Evolutionary conservation across 1,140 invertebrate species (phyloP).

Genomic region (Caenorhabditis inopinata): DNA sequence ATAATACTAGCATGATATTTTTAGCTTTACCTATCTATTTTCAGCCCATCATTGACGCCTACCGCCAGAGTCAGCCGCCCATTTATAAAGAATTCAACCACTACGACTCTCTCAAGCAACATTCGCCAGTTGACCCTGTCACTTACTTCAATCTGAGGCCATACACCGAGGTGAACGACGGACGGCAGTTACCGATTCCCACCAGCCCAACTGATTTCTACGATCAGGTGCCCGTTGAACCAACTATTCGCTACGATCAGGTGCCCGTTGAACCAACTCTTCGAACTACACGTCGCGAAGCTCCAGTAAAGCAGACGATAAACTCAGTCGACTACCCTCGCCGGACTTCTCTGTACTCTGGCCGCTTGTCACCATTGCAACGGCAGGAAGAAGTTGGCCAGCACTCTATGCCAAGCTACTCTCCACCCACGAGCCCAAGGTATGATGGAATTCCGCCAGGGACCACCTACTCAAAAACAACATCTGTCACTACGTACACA

Average conservation of each 20-base stretch:
- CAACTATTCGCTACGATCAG: not conserved
- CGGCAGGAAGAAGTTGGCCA: not conserved
- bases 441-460: not conserved
- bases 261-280: not conserved
- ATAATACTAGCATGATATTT: too few relatives aligned
- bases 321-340: not conserved
- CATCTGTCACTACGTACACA: not conserved
- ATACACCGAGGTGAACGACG: not conserved
- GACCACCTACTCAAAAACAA: not conserved
- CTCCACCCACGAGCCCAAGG: conserved; percentile 18
- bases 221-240: not conserved
- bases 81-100: not conserved
- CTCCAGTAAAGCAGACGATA: not conserved
- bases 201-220: not conserved
- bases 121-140: not conserved
- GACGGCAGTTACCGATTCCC: not conserved
- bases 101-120: conserved; percentile 6
- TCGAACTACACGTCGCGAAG: not conserved
- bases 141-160: not conserved
- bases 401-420: not conserved
- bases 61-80: not conserved
- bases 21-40: too few relatives aligned
- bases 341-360: not conserved
- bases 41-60: conserved; percentile 15
- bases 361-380: not conserved